Conservation (phyloP, 23 tunicate species). For the Ascidia mentula region DNA sequence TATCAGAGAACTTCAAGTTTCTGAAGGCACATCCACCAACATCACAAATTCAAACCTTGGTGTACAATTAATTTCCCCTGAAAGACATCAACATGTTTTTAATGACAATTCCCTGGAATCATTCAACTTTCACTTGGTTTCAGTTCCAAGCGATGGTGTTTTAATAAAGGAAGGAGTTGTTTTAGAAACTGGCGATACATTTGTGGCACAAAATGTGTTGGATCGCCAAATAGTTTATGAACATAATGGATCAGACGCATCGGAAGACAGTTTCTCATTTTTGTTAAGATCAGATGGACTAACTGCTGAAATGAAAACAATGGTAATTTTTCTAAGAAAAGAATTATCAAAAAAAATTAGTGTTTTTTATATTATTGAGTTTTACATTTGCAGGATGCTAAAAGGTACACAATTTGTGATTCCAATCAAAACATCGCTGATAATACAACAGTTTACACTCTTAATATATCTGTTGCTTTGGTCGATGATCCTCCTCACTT, state of each 20-base stretch:
- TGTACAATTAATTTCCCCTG: background rate
- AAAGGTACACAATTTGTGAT: constrained; percentile 22
- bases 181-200: background rate
- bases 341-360: background rate
- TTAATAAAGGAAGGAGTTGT: background rate
- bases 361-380: background rate
- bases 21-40: constrained; percentile 2
- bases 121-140: constrained; percentile 8
- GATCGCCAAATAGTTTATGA: constrained; percentile 18
- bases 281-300: background rate
- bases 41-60: background rate
- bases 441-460: background rate
- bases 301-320: constrained; percentile 3
- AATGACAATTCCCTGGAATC: constrained; percentile 15
- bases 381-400: constrained; percentile 16
- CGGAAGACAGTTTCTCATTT: background rate
- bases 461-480: constrained; percentile 35
- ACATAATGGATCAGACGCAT: constrained; percentile 53
- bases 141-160: constrained; percentile 14
- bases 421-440: background rate
- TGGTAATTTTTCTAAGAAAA: background rate
- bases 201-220: background rate
- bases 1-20: background rate
- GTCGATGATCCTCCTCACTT: constrained; percentile 65
- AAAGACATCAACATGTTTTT: background rate